A percentile compares a stretch with the other conserved stretches of the same genome.
Conservation (phyloP, 2,113 vertebrate species). For the Notiomystis cincta region DNA sequence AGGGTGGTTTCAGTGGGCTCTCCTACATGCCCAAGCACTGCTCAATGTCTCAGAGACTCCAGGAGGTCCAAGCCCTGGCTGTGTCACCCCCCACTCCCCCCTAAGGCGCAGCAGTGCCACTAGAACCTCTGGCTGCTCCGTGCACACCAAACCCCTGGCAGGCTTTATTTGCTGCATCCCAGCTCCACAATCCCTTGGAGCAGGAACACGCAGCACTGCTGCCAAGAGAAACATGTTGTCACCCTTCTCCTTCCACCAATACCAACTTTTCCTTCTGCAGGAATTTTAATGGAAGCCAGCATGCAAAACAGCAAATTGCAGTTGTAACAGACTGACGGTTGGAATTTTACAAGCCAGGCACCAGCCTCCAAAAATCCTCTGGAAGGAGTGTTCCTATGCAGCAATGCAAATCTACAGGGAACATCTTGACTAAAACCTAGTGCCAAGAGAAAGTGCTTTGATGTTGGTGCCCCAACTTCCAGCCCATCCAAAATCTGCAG, state of each 20-base stretch:
- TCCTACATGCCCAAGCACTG: neutral
- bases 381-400: neutral
- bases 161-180: neutral
- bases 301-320: neutral
- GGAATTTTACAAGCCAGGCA: neutral
- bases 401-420: neutral
- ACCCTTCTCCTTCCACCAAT: neutral
- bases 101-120: neutral
- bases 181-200: neutral
- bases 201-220: neutral
- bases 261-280: neutral
- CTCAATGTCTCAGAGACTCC: neutral
- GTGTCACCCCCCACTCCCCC: neutral
- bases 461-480: neutral
- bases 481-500: neutral
- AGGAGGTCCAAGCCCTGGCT: neutral
- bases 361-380: neutral
- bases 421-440: neutral
- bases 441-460: neutral
- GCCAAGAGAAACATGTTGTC: constrained; percentile 17
- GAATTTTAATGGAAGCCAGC: neutral
- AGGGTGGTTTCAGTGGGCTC: accelerated
- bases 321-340: neutral
- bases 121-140: neutral
- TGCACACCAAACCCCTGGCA: neutral